These are phyloP conservation scores for Callipepla squamata DNA, from an alignment of 2,113 vertebrate species.

Conservation along the genomic window DNA sequence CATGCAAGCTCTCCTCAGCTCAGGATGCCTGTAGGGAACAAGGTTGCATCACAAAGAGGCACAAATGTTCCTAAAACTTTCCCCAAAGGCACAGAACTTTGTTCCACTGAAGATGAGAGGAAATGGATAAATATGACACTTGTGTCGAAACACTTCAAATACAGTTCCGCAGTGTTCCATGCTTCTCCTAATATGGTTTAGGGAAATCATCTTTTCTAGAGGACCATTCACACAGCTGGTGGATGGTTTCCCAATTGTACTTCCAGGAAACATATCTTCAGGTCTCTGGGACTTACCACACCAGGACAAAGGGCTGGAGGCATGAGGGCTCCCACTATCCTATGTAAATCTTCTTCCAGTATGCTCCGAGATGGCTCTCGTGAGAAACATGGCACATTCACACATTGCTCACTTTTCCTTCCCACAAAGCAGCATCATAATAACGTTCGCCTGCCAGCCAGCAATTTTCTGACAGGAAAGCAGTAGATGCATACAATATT, in stretches of 20 bases:
- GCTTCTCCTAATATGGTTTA: background rate
- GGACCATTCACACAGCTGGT: background rate
- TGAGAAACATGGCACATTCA: background rate
- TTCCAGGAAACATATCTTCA: background rate
- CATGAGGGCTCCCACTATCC: background rate
- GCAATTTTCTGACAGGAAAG: background rate
- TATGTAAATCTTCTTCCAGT: background rate
- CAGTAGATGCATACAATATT: background rate
- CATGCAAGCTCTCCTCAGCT: background rate
- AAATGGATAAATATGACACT: background rate
- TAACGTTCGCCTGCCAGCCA: background rate
- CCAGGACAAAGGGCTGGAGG: background rate
- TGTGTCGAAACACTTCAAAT: background rate
- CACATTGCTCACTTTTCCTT: background rate
- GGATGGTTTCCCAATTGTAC: background rate
- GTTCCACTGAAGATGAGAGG: background rate
- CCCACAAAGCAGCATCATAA: background rate
- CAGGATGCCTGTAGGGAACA: background rate
- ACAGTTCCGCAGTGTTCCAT: accelerated
- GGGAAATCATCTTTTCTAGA: background rate
- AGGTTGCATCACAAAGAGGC: background rate
- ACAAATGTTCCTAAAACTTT: background rate
- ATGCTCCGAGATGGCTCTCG: background rate
- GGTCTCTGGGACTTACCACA: background rate
- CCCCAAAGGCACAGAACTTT: background rate